Base-by-base conservation (phyloP, 2,888 invertebrate species). In the Habroteleia sp. region DNA sequence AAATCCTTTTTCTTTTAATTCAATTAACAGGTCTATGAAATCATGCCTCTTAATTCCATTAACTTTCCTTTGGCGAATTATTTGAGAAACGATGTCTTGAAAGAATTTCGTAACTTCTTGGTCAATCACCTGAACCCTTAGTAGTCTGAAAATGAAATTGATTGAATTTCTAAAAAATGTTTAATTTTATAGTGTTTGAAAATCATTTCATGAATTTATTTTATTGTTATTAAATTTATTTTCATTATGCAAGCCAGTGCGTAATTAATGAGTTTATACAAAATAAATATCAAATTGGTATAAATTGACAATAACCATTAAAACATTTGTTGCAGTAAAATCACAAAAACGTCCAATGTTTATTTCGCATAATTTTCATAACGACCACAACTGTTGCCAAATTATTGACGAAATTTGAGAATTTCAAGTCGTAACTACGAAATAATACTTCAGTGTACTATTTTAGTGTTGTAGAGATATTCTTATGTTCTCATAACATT, bases 1-100 rank as follows among this genome's bases (percentile, higher is more conserved):
- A 25, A 58, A 79, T 5, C 84, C 83, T 25, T 81, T 83, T 56
- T 87, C 83, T 76, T 85, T 88, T n/a, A 88, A 62, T 46, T 89
- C 86, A 35, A 89, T 81, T 69, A 89, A 76, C 11, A 89, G 79
- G 76, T 89, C 89, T 81, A 89, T 85, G 62, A 89, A 89, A 75
- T 89, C 89, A 73, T 89, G 81, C 37, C 87, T 81, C 48, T 83
- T 87, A 14, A 80, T 58, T 3, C 73, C 82, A 6, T 81, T 75
- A n/a, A 78, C 72, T 56, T 86, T 82, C 6, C 89, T 80, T 58
- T 87, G 81, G 3, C 66, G 77, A 39, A 89, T 82, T 80, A 88
- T 85, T 60, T 86, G 85, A 14, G 83, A 83, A 6, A 89, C 88
- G 10, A 87, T 83, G 50, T 82, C 66, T 41, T 79, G 79, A 74